Evolutionary conservation across 2,797 vertebrate genomes (phyloP).

Genomic region (Sciurus carolinensis): DNA sequence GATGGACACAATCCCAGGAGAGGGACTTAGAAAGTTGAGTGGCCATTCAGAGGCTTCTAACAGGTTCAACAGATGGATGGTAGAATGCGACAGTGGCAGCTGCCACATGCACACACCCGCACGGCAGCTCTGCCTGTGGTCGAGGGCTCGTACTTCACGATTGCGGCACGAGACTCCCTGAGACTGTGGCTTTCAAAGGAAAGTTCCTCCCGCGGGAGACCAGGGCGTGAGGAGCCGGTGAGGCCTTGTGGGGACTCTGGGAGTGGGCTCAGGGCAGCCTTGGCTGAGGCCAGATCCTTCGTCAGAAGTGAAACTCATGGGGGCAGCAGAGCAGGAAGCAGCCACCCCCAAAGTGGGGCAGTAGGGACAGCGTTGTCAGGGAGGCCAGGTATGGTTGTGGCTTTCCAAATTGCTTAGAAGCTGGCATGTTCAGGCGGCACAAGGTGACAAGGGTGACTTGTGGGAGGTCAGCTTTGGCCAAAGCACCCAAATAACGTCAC

Average conservation of each 20-base stretch:
- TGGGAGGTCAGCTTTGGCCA: not conserved
- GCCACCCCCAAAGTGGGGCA: too few species aligned
- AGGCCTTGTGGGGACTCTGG: not conserved
- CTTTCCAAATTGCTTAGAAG: not conserved
- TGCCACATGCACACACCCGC: not conserved
- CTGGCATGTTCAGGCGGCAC: too few species aligned
- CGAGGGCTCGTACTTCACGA: not conserved
- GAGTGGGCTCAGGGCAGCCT: not conserved
- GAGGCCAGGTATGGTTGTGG: not conserved
- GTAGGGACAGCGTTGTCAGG: too few species aligned
- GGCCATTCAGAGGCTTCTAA: not conserved
- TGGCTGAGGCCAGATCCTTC: not conserved
- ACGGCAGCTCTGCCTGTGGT: not conserved
- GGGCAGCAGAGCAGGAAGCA: too few species aligned
- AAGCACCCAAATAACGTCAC: not conserved
- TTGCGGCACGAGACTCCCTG: not conserved
- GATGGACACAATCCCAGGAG: not conserved
- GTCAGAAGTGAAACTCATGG: not conserved
- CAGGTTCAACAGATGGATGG: too few species aligned
- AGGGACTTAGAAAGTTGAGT: not conserved
- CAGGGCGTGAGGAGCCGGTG: not conserved
- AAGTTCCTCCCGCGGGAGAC: not conserved
- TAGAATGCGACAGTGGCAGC: not conserved
- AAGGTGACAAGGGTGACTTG: not conserved
- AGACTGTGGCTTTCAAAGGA: not conserved